Evolutionary conservation across 2,797 vertebrate species (phyloP), one percentile per base, ranked within the genome.

Genomic region (Acipenser transmontanus): DNA sequence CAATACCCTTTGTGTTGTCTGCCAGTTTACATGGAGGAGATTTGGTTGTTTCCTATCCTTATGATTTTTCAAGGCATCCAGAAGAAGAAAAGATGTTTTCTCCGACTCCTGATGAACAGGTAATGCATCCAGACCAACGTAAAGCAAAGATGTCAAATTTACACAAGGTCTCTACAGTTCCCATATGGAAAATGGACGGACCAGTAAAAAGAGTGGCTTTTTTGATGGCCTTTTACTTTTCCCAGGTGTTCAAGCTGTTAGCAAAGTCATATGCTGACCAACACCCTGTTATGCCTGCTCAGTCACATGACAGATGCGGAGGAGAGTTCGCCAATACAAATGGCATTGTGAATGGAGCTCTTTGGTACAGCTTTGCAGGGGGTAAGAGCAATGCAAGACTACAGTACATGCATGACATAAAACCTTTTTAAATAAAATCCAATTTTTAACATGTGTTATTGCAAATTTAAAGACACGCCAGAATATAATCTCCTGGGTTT

Each of bases 331-430:
- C 90, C 65, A 87, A 81, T 52, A 90, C 76, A 0, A 88, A 93
- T 34, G 92, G 96, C 73, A 93, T 99, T 84, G 93, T 94, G 81
- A 99, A 99, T 4, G 97, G 97, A 13, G 97, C 97, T 0, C 80
- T 89, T 77, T 98, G 97, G 97, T 99, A 99, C 87, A 99, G 96
- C 82, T 98, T 99, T 79, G 88, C 93, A 47, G 97, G 97, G 80
- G 96, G 97, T 99, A 85, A 87, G 75, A n/a, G 54, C 6, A 11
- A 11, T 11, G 54, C 54, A 63, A 17, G n/a, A 17, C 7, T 14
- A 63, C 48, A 9, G 7, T 2, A 9, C 10, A 34, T 20, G 63
- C 6, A 17, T 50, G 1, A 11, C 1, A 59, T 14, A 14, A 59
- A 50, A 13, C 13, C 11, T n/a, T 34, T 34, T 34, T 34, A n/a